These are phyloP conservation scores for Fratercula arctica DNA, from an alignment of 2,797 vertebrate species.

Conservation along the genomic window DNA sequence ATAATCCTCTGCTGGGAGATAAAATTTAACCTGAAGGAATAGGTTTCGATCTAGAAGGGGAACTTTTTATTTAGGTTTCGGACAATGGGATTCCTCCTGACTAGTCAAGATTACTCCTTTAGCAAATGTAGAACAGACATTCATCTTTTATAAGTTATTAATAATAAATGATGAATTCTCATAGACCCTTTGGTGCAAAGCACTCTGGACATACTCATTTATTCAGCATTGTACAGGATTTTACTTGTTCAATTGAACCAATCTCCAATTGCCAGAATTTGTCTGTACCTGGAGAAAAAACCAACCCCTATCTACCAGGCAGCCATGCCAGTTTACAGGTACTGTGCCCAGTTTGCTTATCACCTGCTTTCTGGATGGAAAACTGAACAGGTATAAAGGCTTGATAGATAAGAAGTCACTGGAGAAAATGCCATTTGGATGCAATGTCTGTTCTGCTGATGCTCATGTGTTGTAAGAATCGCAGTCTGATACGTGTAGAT, in stretches of 20 bases:
- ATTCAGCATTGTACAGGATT: background rate
- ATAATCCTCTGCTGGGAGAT: background rate
- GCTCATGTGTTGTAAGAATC: fast-evolving
- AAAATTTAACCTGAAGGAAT: conserved; percentile 25
- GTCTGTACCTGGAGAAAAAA: background rate
- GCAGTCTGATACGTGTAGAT: background rate
- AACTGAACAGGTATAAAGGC: background rate
- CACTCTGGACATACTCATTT: background rate
- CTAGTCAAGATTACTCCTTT: background rate
- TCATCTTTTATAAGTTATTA: background rate
- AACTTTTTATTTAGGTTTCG: conserved; percentile 25
- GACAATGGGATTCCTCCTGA: background rate
- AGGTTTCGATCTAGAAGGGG: background rate
- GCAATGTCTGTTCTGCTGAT: background rate
- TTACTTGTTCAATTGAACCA: background rate
- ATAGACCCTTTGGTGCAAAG: background rate
- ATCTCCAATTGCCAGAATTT: background rate
- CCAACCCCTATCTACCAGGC: fast-evolving
- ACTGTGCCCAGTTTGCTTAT: background rate
- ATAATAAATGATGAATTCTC: conserved; percentile 5
- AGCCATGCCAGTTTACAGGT: background rate
- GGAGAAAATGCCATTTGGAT: background rate
- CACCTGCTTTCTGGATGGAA: background rate
- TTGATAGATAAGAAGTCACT: background rate
- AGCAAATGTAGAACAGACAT: background rate